Conservation (phyloP, 2,888 invertebrate genomes). For the Ichneumon xanthorius region DNA sequence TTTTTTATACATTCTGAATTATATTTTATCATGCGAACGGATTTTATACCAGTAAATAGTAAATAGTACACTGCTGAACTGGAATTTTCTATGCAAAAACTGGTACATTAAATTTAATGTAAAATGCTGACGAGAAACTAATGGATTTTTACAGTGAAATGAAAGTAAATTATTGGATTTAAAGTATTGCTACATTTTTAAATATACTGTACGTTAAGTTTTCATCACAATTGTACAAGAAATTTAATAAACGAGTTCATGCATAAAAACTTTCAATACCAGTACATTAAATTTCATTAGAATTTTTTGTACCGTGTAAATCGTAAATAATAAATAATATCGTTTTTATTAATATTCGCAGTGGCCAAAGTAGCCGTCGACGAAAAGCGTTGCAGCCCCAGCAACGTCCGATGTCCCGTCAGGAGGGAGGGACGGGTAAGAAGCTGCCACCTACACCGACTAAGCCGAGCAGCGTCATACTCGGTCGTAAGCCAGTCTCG, state of each 20-base stretch:
- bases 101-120: too few relatives aligned
- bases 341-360: conserved; percentile 52
- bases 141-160: too few relatives aligned
- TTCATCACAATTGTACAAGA: too few relatives aligned
- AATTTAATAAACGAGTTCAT: too few relatives aligned
- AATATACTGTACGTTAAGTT: too few relatives aligned
- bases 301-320: background rate
- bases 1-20: background rate
- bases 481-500: conserved; percentile 83
- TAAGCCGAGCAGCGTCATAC: conserved; percentile 79
- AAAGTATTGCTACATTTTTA: too few relatives aligned
- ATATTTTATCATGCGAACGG: background rate
- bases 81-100: too few relatives aligned
- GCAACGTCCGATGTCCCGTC: conserved; percentile 79
- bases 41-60: background rate
- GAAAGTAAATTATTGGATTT: background rate
- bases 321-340: conserved; percentile 1
- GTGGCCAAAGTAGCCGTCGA: conserved; percentile 76
- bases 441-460: conserved; percentile 84
- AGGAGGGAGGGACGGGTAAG: conserved; percentile 80
- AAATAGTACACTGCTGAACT: background rate
- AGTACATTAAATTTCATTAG: too few relatives aligned
- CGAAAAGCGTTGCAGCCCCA: conserved; percentile 79
- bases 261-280: too few relatives aligned
- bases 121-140: too few relatives aligned